Conservation (phyloP, 2,888 invertebrate species). For the Chaetoderma sp. region DNA sequence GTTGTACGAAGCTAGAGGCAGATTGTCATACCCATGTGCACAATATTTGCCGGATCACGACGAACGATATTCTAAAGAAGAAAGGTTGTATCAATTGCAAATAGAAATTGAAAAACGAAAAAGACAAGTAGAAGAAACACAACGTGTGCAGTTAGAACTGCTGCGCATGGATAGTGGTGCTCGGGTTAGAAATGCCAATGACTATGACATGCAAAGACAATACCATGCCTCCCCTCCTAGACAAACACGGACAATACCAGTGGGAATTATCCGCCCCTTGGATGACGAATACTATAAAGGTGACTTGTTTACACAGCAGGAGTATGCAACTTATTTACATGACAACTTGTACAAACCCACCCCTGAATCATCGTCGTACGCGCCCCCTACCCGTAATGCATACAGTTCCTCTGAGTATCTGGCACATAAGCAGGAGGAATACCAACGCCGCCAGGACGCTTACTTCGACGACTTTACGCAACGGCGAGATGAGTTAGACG, state of each 20-base stretch:
- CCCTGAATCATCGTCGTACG: too few species aligned
- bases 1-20: constrained; percentile 29
- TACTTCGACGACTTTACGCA: constrained; percentile 47
- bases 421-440: constrained; percentile 65
- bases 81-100: constrained; percentile 74
- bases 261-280: constrained; percentile 65
- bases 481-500: constrained; percentile 35
- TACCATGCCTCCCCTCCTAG: constrained; percentile 24
- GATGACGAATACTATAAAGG: constrained; percentile 51
- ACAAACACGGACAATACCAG: constrained; percentile 49
- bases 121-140: constrained; percentile 74
- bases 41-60: constrained; percentile 68
- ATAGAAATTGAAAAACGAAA: constrained; percentile 76
- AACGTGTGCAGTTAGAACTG: constrained; percentile 73
- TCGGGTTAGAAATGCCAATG: constrained; percentile 56
- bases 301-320: constrained; percentile 32
- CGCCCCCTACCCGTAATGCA: too few species aligned
- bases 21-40: constrained; percentile 25
- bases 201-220: constrained; percentile 54
- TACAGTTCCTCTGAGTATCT: constrained; percentile 66
- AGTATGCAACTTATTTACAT: constrained; percentile 33
- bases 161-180: constrained; percentile 62
- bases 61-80: constrained; percentile 73
- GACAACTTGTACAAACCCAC: too few species aligned
- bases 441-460: constrained; percentile 44